Base-by-base conservation (phyloP, 2,113 vertebrate genomes). In the Elaphurus davidianus region DNA sequence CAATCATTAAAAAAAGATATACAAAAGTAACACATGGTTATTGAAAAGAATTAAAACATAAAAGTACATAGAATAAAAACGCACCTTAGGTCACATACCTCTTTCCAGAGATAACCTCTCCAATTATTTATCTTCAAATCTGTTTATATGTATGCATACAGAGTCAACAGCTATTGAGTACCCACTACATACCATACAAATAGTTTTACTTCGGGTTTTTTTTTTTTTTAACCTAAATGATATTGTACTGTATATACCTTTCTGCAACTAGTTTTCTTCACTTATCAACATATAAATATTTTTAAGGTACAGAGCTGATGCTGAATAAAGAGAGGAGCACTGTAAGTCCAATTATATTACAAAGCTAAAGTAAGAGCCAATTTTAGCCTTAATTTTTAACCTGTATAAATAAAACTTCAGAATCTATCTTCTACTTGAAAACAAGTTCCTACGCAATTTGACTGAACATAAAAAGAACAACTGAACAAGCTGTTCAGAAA, bases 341-440 rank as follows among this genome's bases (percentile, higher is more conserved):
- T 57, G 33, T 21, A 97, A 95, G 47, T 90, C 40, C 54, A 60
- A 81, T n/a, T 64, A 91, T 8, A 90, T 59, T 62, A 90, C 15
- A 64, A 71, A 84, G 13, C 50, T 78, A 94, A 97, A 96, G 62
- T 64, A 96, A 87, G 21, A 96, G 90, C 28, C 25, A 81, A 76
- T 67, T 90, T 97, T 78, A 79, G n/a, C 57, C 47, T 95, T 21
- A 79, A 78, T 67, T 98, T 96, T 95, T 93, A 84, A 95, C 92
- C 17, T 86, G 60, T 90, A 92, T 43, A 89, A 13, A 92, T 91
- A 91, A 96, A 96, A 76, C 27, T 87, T 95, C 43, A 95, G 62
- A 94, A 97, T 87, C 36, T 96, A 91, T 87, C 87, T 91, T 96
- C 81, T 92, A 95, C 55, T 90, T 55, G 92, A 87, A 97, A 97